A percentile compares a stretch with the other conserved stretches of the same genome.
phyloP scores from a whole-genome alignment of 2,888 invertebrate genomes.

The Heteropelma amictum region DNA sequence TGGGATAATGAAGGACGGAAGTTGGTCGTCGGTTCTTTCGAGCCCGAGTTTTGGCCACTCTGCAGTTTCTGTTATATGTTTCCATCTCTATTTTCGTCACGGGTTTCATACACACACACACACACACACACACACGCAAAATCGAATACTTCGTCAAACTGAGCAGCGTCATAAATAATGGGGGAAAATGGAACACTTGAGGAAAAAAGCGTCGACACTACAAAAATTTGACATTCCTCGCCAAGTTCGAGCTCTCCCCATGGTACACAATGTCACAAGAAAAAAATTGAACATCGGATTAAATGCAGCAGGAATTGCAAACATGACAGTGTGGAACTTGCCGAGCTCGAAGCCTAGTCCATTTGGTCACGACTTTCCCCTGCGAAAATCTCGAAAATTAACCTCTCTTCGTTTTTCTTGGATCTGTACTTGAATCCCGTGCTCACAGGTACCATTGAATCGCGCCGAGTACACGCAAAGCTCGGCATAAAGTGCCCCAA shows the following conservation, averaged over 20 bases:
- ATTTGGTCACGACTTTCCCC: neutral
- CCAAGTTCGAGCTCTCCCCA: too few relatives aligned
- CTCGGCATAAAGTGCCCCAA: conserved; percentile 38
- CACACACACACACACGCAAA: neutral
- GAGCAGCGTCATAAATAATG: neutral
- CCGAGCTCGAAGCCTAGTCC: neutral
- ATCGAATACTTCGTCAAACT: neutral
- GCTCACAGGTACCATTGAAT: conserved; percentile 23
- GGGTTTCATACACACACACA: neutral
- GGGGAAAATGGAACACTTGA: neutral
- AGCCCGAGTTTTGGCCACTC: conserved; percentile 54
- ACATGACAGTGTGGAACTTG: neutral
- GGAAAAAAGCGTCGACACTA: neutral
- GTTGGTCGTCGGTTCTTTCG: conserved; percentile 17
- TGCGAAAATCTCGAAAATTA: conserved; percentile 30
- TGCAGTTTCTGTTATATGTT: conserved; percentile 26
- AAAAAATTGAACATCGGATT: too few relatives aligned
- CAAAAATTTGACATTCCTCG: neutral
- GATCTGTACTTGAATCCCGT: neutral
- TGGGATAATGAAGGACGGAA: conserved; percentile 38
- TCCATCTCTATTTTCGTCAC: conserved; percentile 37
- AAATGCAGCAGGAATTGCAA: too few relatives aligned
- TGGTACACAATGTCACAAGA: too few relatives aligned
- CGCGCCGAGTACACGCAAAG: neutral
- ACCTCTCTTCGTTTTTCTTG: neutral